Percentiles rank a stretch among this genome's conserved stretches.
These are phyloP conservation scores for Oscheius sp. DNA, from an alignment of 2,888 invertebrate genomes.

Conservation along the genomic window DNA sequence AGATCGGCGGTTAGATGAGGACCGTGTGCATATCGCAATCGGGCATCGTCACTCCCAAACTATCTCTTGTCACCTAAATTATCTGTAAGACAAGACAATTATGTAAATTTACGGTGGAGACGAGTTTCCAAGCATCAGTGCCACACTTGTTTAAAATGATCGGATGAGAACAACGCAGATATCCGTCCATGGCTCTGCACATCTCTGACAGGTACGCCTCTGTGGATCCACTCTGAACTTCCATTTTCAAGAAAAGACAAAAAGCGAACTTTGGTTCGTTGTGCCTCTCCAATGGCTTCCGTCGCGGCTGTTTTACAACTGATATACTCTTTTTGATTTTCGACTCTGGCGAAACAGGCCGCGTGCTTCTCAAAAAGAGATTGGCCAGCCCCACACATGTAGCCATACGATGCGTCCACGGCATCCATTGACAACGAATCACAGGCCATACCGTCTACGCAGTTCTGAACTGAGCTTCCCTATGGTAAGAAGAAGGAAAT, in stretches of 20 bases:
- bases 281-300: conserved; percentile 67
- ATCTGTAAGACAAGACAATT: not conserved
- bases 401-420: conserved; percentile 71
- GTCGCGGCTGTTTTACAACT: conserved; percentile 68
- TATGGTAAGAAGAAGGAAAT: not conserved
- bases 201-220: conserved; percentile 64
- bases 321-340: conserved; percentile 66
- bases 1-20: conserved; percentile 28
- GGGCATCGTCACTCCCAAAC: conserved; percentile 64
- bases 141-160: conserved; percentile 69
- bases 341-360: conserved; percentile 71
- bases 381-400: conserved; percentile 71
- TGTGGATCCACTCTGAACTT: conserved; percentile 46
- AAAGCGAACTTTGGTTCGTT: conserved; percentile 51
- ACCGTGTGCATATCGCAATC: conserved; percentile 61
- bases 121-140: conserved; percentile 68
- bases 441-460: conserved; percentile 60
- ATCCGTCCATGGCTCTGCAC: conserved; percentile 71
- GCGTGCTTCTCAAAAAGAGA: conserved; percentile 69
- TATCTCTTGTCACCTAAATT: conserved; percentile 60
- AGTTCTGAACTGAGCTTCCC: conserved; percentile 49
- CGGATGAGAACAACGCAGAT: conserved; percentile 71
- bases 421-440: conserved; percentile 68
- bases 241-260: too few relatives aligned
- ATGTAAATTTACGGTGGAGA: conserved; percentile 61